Conservation (phyloP, 2,113 vertebrate genomes). For the Ia io region DNA sequence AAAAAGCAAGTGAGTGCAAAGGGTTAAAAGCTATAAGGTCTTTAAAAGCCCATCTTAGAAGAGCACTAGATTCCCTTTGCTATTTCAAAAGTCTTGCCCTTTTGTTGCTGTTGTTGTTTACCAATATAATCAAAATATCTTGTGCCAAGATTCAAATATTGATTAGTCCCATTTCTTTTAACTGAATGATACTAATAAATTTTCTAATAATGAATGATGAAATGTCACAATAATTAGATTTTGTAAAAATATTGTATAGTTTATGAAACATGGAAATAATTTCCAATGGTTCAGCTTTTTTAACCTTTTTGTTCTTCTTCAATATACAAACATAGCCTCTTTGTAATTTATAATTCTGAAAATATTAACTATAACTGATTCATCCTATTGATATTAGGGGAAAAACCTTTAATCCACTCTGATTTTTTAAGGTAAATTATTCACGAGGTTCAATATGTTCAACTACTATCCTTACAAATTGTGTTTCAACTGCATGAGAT, state of each 20-base stretch:
- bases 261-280: background rate
- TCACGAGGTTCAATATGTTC: background rate
- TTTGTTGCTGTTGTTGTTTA: background rate
- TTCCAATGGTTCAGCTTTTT: background rate
- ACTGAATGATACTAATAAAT: background rate
- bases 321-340: background rate
- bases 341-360: background rate
- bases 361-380: background rate
- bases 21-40: background rate
- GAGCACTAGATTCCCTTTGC: background rate
- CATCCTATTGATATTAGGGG: background rate
- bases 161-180: background rate
- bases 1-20: too few species aligned
- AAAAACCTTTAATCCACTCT: background rate
- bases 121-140: slow-evolving; percentile 18
- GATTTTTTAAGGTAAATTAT: background rate
- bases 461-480: background rate
- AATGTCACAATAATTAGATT: background rate
- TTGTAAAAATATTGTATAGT: background rate
- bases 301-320: background rate
- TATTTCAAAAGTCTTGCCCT: background rate
- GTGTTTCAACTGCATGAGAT: background rate
- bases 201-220: background rate
- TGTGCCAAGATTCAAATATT: background rate
- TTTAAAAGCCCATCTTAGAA: background rate